Conservation (phyloP, 30 jellyfish, hydroid and myxozoan species). For the Turritopsis dohrnii region DNA sequence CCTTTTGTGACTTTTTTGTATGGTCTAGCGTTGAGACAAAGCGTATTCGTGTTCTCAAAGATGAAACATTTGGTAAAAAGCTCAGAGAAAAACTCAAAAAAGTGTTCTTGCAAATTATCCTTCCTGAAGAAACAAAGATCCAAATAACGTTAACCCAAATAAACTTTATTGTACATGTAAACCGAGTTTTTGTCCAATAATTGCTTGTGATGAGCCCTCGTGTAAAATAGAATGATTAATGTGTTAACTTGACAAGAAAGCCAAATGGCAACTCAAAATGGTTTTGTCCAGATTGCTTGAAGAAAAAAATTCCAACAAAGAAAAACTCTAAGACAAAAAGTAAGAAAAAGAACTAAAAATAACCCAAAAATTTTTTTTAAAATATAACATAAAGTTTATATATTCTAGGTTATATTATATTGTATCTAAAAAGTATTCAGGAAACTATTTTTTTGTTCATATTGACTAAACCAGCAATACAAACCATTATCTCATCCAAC, state of each 20-base stretch:
- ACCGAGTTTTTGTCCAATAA: slow-evolving; percentile 15
- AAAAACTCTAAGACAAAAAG: background rate
- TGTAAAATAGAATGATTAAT: slow-evolving; percentile 20
- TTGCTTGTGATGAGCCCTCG: slow-evolving; percentile 21
- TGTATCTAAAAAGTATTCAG: background rate
- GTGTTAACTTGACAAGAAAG: slow-evolving; percentile 27
- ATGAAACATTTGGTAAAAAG: too few species aligned
- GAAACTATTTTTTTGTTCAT: slow-evolving; percentile 21
- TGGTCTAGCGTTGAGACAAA: too few species aligned
- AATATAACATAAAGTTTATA: background rate
- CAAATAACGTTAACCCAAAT: too few species aligned
- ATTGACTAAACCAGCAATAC: slow-evolving; percentile 19
- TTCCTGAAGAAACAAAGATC: too few species aligned
- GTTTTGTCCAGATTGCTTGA: slow-evolving; percentile 25
- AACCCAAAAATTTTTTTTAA: background rate
- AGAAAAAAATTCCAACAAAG: too few species aligned
- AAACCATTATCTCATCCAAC: slow-evolving; percentile 34
- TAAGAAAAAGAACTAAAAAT: background rate
- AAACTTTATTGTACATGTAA: background rate
- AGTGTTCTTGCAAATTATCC: too few species aligned
- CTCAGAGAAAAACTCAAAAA: too few species aligned
- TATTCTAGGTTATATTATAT: background rate
- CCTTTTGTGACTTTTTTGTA: background rate
- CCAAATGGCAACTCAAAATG: slow-evolving; percentile 19
- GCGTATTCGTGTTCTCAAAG: too few species aligned